Base-by-base conservation (phyloP, 1,140 invertebrate species). In the Ceratina japonica region DNA sequence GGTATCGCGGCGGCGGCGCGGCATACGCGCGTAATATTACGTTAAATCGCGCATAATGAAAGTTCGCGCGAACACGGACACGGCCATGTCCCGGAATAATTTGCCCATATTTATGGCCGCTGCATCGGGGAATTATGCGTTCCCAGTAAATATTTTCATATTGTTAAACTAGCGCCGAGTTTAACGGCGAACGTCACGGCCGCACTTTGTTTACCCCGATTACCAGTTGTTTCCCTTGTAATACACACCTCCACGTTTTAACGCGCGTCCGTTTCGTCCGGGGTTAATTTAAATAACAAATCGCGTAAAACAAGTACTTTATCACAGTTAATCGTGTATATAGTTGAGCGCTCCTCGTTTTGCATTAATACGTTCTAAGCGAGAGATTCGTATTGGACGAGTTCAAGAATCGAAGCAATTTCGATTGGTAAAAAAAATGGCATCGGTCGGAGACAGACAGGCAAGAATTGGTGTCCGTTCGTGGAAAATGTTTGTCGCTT, bases 31-130 rank as follows among this genome's bases (percentile, higher is more conserved):
- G 13, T 31, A 24, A 49, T 37, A 52, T 76, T 20, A 18, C 66
- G n/a, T 77, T 71, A 62, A 77, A 62, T 52, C 66, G 12, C 13
- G 4, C 31, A 27, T 62, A 71, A 77, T 71, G 75, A 62, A 62
- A 77, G 5, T 10, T 44, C 12, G 24, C 5, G 16, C 24, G 51
- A 61, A 51, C 10, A 31, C 15, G 18, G 3, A 8, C 13, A 64
- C 37, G 4, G 27, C 20, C 44, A 69, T 51, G 37, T 44, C 37
- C 37, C 20, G 12, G 31, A 16, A 56, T 61, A 61, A 68, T 76
- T 76, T 31, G 51, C 3, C 22, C 74, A 10, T n/a, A 24, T 75
- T 69, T 75, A 58, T 44, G 7, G 10, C 37, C 20, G 15, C 22
- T 4, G 31, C 54, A 10, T 20, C 18, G 37, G 4, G 22, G 54